Evolutionary conservation across 1,140 invertebrate genomes (phyloP), one percentile per base, ranked within the genome.

Genomic region (Bombus soroeensis): DNA sequence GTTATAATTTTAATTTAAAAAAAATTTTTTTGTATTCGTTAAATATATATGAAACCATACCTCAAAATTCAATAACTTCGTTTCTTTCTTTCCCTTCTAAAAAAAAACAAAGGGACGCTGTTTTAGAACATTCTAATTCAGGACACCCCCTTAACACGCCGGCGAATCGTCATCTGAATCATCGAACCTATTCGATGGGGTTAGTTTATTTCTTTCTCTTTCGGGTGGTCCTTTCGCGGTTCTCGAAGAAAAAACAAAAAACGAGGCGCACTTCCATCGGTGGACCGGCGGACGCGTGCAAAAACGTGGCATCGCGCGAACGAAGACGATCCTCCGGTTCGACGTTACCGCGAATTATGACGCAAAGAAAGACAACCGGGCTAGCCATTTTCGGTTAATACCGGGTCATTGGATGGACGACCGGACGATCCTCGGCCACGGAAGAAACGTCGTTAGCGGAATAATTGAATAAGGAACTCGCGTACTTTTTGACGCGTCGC

Each of bases 341-440:
- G 77, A 79, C 77, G 77, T 79, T 79, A 79, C 59, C 53, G 57
- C 80, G 80, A 81, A 71, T 81, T 81, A 81, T 81, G 80, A 59
- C 70, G 53, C 53, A 74, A 74, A 81, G 80, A 81, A 81, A 81
- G 80, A 81, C 70, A 47, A 53, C 47, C 47, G 34, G 71, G 9
- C 9, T 28, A 18, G 53, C 80, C 80, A 64, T 81, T 81, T 81
- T 81, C 53, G 80, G 80, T 73, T 81, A 81, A 81, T 81, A 81
- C 80, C 41, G 53, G 53, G 57, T 73, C 80, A 81, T 81, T 57
- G 18, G 70, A 25, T 6, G 71, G n/a, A 28, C 37, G 37, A 37
- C 4, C 39, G 53, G 15, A 32, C 79, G 70, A 10, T 72, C 66
- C 68, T 22, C 13, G n/a, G 47, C 47, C 10, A n/a, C 39, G 70